Evolutionary conservation across 2,797 vertebrate genomes (phyloP).

Genomic region (Eremophila alpestris): DNA sequence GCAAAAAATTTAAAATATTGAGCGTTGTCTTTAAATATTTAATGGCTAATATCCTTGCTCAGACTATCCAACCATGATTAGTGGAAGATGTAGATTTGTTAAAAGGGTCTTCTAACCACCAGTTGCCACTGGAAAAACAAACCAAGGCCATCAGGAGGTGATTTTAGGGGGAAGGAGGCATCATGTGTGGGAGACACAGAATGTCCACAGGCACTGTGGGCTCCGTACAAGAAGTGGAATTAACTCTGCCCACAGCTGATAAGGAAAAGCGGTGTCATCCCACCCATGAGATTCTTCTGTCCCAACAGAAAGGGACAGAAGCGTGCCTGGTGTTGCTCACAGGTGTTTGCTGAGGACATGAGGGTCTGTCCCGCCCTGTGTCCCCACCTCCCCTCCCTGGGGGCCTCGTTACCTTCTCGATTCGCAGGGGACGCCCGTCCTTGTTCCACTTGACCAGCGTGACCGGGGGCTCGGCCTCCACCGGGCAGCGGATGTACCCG

Average conservation of each 20-base stretch:
- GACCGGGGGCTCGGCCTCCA: slow-evolving; percentile 96
- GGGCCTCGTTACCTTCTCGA: slow-evolving; percentile 75
- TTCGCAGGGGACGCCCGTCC: slow-evolving; percentile 91
- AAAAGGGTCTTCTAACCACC: slow-evolving; percentile 13
- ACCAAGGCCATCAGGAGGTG: not conserved
- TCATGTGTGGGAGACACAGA: not conserved
- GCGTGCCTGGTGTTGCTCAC: not conserved
- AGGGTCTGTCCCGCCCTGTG: fast-evolving
- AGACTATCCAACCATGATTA: not conserved
- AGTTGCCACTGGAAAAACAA: not conserved
- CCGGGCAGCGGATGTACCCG: slow-evolving; percentile 96
- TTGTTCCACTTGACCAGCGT: slow-evolving; percentile 97
- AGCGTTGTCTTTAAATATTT: slow-evolving; percentile 49
- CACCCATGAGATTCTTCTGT: fast-evolving
- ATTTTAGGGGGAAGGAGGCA: not conserved
- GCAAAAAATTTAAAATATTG: slow-evolving; percentile 30
- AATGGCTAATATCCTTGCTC: slow-evolving; percentile 5
- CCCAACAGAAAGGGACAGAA: fast-evolving
- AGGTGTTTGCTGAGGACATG: fast-evolving
- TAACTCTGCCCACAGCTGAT: not conserved
- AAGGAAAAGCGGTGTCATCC: not conserved
- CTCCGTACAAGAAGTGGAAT: not conserved
- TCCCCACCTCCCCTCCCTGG: fast-evolving
- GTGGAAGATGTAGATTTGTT: slow-evolving; percentile 7
- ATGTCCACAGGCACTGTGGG: not conserved